Conservation (phyloP, 2,113 vertebrate species). For the Micronisus gabar region DNA sequence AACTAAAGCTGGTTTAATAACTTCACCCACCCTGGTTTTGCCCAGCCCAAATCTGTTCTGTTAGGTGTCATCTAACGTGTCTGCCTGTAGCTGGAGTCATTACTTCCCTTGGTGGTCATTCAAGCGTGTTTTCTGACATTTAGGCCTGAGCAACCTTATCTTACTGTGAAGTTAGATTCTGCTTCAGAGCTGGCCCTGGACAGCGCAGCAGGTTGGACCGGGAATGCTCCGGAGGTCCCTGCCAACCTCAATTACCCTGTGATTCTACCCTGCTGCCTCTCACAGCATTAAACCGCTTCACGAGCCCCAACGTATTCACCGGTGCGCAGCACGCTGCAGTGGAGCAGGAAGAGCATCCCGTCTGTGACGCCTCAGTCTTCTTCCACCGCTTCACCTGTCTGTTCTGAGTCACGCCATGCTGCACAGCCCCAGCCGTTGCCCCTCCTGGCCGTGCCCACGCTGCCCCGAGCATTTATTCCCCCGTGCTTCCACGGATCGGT, state of each 20-base stretch:
- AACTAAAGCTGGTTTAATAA: slow-evolving; percentile 22
- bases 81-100: neutral
- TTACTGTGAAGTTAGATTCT: neutral
- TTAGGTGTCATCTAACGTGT: neutral
- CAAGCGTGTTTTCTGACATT: neutral
- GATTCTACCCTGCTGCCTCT: neutral
- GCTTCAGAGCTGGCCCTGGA: neutral
- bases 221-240: neutral
- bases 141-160: neutral
- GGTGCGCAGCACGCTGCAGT: neutral
- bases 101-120: neutral
- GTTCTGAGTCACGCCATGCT: fast-evolving
- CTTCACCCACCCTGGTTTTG: slow-evolving; percentile 3
- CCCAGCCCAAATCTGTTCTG: neutral
- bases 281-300: neutral
- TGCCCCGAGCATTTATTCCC: neutral
- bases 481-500: neutral
- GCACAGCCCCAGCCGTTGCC: neutral
- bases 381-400: neutral
- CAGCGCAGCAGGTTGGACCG: neutral
- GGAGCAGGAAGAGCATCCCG: neutral
- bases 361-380: neutral
- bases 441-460: fast-evolving
- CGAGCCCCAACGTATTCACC: fast-evolving
- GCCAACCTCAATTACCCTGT: neutral